A percentile compares a stretch with the other conserved stretches of the same genome.
phyloP scores from a whole-genome alignment of 92 coral and sea anemone species.

The Umimayanthus kanabou region DNA sequence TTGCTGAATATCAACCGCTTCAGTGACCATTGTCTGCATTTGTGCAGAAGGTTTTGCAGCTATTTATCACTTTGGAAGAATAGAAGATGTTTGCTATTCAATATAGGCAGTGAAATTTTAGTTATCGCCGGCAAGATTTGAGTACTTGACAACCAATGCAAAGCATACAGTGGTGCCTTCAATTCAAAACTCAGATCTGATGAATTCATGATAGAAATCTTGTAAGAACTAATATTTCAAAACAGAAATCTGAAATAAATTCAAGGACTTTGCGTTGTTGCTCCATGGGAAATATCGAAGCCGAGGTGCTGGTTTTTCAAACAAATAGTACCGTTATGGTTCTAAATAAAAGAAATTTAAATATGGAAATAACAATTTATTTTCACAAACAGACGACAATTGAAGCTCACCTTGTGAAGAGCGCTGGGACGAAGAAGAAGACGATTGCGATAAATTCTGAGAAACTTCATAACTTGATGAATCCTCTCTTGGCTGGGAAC shows the following conservation, averaged over 20 bases:
- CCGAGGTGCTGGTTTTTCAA: neutral
- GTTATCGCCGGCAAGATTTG: neutral
- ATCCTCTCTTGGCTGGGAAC: slow-evolving; percentile 27
- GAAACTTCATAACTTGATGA: neutral
- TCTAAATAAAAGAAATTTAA: slow-evolving; percentile 11
- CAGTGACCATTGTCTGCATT: slow-evolving; percentile 5
- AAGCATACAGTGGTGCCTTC: neutral
- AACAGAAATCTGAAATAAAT: slow-evolving; percentile 20
- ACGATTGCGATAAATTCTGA: slow-evolving; percentile 28
- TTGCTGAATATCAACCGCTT: slow-evolving; percentile 2
- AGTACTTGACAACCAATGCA: slow-evolving; percentile 33
- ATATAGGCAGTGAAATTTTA: neutral
- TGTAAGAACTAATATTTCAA: neutral
- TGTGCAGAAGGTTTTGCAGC: slow-evolving; percentile 14
- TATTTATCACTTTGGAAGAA: neutral
- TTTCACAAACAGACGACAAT: slow-evolving; percentile 7
- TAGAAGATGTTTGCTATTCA: neutral
- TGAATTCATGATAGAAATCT: neutral
- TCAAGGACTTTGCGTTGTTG: neutral
- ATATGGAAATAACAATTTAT: slow-evolving; percentile 17
- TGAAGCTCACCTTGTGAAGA: slow-evolving; percentile 31
- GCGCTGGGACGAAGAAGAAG: slow-evolving; percentile 14
- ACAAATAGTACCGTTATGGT: slow-evolving; percentile 1
- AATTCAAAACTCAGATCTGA: slow-evolving; percentile 4
- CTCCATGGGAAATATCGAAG: neutral